Percentiles rank a stretch among this genome's conserved stretches.
Conservation (phyloP, 2,888 invertebrate genomes). For the Melanostoma mellinum region DNA sequence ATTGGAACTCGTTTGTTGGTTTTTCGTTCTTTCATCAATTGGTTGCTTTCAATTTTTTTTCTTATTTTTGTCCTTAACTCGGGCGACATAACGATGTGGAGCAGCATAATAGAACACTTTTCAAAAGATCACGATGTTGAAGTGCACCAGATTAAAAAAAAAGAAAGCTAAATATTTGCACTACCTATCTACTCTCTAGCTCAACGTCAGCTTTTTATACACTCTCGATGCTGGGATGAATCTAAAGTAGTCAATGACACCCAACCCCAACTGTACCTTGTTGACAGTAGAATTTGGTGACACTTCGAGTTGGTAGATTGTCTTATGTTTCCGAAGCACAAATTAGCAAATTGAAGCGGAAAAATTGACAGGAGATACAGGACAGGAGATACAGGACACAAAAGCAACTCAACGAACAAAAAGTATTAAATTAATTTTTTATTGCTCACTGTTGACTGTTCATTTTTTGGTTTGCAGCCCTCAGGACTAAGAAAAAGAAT, state of each 20-base stretch:
- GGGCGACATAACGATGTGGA: constrained; percentile 25
- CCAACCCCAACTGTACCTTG: neutral
- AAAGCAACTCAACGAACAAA: neutral
- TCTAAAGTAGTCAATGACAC: constrained; percentile 24
- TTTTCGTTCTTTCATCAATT: constrained; percentile 26
- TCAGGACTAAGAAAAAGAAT: too few relatives aligned
- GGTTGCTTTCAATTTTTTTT: constrained; percentile 19
- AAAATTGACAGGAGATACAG: constrained; percentile 37
- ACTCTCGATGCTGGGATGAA: constrained; percentile 4
- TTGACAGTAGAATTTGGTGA: constrained; percentile 47
- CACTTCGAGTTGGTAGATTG: constrained; percentile 50
- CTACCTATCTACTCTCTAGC: constrained; percentile 45
- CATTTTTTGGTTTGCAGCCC: neutral
- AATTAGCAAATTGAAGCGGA: constrained; percentile 67
- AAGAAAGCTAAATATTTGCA: constrained; percentile 62
- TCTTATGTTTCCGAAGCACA: constrained; percentile 51
- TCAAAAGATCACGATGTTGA: constrained; percentile 28
- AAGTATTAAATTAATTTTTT: constrained; percentile 32
- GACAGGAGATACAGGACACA: neutral
- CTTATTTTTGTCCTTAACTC: constrained; percentile 17
- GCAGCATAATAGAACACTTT: constrained; percentile 21
- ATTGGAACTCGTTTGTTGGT: constrained; percentile 38
- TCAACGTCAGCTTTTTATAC: constrained; percentile 41
- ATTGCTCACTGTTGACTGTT: neutral
- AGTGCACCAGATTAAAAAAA: constrained; percentile 16